Base-by-base conservation (phyloP, 2,888 invertebrate species). In the Erebia ligea region DNA sequence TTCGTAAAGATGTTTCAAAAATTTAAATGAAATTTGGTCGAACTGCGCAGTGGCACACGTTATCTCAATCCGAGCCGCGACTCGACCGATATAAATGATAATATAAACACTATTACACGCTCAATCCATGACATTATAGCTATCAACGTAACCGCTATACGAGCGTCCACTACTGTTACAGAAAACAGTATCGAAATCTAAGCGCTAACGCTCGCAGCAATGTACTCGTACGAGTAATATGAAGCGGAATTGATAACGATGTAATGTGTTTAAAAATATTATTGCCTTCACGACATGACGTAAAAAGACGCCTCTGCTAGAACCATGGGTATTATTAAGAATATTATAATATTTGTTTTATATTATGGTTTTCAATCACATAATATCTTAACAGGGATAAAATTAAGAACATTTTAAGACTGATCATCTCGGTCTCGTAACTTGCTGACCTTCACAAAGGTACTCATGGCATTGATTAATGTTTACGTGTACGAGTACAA, bases 401-500 rank as follows among this genome's bases (percentile, higher is more conserved):
- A 40, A 42, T 56, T 54, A 66, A 19, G 45, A 45, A 45, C 21
- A 58, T 58, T 48, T 59, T 25, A 59, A 59, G 50, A 67, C 50
- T 59, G 54, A 66, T 59, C 34, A 66, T 65, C 58, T 70, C 61
- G 65, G 52, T 25, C 57, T 67, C 25, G 19, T 34, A 77, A 78
- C 79, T 82, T 83, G 76, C 72, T 83, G 88, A 88, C 91, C 91
- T 91, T 90, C 87, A 76, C 76, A 76, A 80, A 81, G 82, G 84
- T 86, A 88, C 80, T 85, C 88, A 86, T 89, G 90, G 88, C 90
- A 90, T 89, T 91, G 90, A 90, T 90, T 87, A 88, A 87, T 88
- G 83, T 86, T 87, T 87, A 88, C 87, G 45, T 45, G 42, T 42
- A 34, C 4, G 85, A 86, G 89, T 87, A 90, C 88, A 90, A 89